phyloP scores from a whole-genome alignment of 2,888 invertebrate species.

The Drosophila niveifrons region DNA sequence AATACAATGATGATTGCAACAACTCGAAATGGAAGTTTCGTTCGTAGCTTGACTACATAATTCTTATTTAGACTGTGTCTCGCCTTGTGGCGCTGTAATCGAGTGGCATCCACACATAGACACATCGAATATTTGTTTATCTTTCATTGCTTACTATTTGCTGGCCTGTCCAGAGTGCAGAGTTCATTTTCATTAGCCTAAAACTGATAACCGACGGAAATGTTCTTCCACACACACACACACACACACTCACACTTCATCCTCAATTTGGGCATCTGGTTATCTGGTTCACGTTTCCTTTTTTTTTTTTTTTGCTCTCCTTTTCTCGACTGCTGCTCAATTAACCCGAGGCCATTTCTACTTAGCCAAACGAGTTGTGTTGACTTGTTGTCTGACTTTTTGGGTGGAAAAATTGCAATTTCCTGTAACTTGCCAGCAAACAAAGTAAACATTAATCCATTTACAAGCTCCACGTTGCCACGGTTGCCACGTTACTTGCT shows the following conservation, averaged over 20 bases:
- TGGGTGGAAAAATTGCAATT: constrained; percentile 81
- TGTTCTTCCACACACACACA: constrained; percentile 25
- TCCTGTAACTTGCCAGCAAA: constrained; percentile 74
- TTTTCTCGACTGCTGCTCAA: constrained; percentile 62
- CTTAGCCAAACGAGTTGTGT: constrained; percentile 75
- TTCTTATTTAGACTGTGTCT: constrained; percentile 52
- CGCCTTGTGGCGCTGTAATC: constrained; percentile 40
- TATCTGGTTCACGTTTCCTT: constrained; percentile 15
- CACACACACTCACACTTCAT: constrained; percentile 8
- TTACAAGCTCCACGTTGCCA: constrained; percentile 57
- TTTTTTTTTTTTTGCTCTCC: constrained; percentile 4
- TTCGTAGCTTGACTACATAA: constrained; percentile 31
- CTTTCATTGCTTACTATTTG: constrained; percentile 75
- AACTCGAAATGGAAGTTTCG: constrained; percentile 15
- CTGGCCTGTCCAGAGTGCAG: constrained; percentile 17
- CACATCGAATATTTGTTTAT: constrained; percentile 67
- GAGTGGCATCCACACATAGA: constrained; percentile 36
- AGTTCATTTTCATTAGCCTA: constrained; percentile 67
- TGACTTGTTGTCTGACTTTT: constrained; percentile 80
- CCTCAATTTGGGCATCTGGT: constrained; percentile 29
- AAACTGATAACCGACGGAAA: constrained; percentile 66
- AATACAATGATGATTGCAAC: constrained; percentile 39
- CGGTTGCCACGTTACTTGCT: constrained; percentile 32
- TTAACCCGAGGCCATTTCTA: constrained; percentile 77
- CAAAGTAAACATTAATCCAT: constrained; percentile 83